Percentiles rank a stretch among this genome's conserved stretches.
These are phyloP conservation scores for Scolopax bukidnonensis DNA, from an alignment of 2,797 vertebrate species.

Conservation along the genomic window DNA sequence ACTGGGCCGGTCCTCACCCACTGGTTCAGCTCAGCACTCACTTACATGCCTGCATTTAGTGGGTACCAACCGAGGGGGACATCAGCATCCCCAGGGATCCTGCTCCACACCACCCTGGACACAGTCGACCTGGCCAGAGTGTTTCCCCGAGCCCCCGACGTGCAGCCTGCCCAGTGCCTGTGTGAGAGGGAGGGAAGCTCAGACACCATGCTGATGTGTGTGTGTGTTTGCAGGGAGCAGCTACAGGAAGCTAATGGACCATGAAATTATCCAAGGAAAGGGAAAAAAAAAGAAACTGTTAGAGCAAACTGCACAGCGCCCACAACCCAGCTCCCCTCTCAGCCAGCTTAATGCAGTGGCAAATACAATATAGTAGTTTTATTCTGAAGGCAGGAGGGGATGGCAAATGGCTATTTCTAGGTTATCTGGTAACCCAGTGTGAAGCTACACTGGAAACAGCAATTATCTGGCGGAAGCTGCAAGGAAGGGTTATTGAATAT, in stretches of 20 bases:
- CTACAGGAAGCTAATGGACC: slow-evolving; percentile 16
- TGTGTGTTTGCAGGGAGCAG: neutral
- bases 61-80: too few species aligned
- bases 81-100: neutral
- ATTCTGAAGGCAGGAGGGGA: neutral
- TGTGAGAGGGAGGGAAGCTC: neutral
- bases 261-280: slow-evolving; percentile 34
- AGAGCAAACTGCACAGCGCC: neutral
- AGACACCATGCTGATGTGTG: neutral
- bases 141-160: fast-evolving
- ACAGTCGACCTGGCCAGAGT: neutral
- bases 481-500: neutral
- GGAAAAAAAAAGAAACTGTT: neutral
- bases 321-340: neutral
- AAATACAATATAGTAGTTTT: neutral
- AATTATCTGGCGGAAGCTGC: neutral
- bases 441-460: neutral
- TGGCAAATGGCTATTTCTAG: neutral
- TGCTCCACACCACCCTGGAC: neutral
- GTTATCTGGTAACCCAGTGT: neutral
- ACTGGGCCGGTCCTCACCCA: neutral
- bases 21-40: fast-evolving
- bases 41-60: fast-evolving
- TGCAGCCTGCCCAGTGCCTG: neutral
- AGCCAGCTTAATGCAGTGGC: neutral